Evolutionary conservation across 2,797 vertebrate species (phyloP).

Genomic region (Spinus olivaceus): DNA sequence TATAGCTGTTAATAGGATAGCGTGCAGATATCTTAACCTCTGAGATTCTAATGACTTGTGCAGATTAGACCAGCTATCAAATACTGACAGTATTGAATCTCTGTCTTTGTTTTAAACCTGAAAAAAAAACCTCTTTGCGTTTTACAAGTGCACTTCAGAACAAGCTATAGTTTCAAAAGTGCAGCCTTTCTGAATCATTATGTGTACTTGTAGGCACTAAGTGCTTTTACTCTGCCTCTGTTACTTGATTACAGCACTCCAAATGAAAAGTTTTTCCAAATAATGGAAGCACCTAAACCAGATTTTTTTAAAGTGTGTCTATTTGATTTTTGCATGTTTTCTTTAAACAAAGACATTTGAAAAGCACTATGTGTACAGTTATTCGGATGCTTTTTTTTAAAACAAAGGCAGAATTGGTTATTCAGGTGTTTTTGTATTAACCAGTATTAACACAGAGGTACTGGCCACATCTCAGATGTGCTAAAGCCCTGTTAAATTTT

Average conservation of each 20-base stretch:
- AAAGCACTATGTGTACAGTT: background rate
- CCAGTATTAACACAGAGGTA: background rate
- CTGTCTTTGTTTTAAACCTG: slow-evolving; percentile 69
- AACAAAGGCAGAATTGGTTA: slow-evolving; percentile 1
- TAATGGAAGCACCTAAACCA: background rate
- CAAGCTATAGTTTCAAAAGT: background rate
- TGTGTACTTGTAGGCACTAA: background rate
- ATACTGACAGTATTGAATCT: slow-evolving; percentile 55
- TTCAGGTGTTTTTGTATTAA: slow-evolving; percentile 10
- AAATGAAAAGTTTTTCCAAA: slow-evolving; percentile 27
- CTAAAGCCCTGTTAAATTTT: background rate
- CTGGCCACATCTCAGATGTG: background rate
- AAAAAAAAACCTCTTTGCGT: slow-evolving; percentile 17
- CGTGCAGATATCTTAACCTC: slow-evolving; percentile 72
- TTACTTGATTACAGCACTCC: slow-evolving; percentile 24
- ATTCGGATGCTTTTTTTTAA: background rate
- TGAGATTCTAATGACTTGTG: slow-evolving; percentile 56
- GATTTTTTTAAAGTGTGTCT: background rate
- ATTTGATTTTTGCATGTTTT: background rate
- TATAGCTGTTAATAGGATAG: slow-evolving; percentile 76
- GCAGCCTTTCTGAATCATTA: slow-evolving; percentile 2
- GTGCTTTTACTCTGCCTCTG: slow-evolving; percentile 3
- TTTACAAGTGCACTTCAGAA: slow-evolving; percentile 46
- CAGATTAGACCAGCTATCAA: slow-evolving; percentile 66
- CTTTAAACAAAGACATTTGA: background rate